Base-by-base conservation (phyloP, 1,140 invertebrate species). In the Sycobia sp. region DNA sequence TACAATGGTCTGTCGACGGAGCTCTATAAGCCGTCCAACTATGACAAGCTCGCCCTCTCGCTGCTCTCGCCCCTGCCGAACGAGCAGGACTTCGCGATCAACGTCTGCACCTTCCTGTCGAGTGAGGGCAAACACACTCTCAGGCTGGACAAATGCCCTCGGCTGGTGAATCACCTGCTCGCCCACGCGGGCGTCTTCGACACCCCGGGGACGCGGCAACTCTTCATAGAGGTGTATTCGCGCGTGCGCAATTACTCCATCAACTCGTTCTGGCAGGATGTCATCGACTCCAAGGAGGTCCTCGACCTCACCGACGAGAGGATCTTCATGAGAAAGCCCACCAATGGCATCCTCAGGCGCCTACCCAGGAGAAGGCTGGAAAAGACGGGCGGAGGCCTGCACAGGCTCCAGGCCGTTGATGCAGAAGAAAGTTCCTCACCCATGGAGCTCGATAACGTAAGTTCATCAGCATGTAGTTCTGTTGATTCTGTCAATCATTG, bases 11-110 rank as follows among this genome's bases (percentile, higher is more conserved):
- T 93, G 57, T 90, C 88, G 34, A 81, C 85, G 18, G 83, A 91
- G 67, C 77, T 95, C 25, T 90, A 91, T 67, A 89, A 88, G 67
- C 84, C 89, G 41, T 91, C 89, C 13, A 92, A 93, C 71, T 95
- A 96, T 73, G 91, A 95, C 69, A 90, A 92, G 69, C 82, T 99
- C 13, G 88, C 93, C 20, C 84, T 97, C 27, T 96, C 96, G 0
- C 83, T 99, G 8, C 78, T 96, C 18, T 96, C 93, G 34, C 96
- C 96, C 1, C 83, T 99, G 69, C 96, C 97, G 14, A 99, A 99
- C 79, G 97, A 99, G 83, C 94, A 99, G 76, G 96, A 99, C 77
- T 96, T 99, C 83, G 96, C 96, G 3, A 91, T 99, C 55, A 98
- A 99, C 80, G 93, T 98, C 0, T 97, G 95, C 77, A 97, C 94